phyloP scores from a whole-genome alignment of 2,113 vertebrate genomes.

The Tetrao urogallus region DNA sequence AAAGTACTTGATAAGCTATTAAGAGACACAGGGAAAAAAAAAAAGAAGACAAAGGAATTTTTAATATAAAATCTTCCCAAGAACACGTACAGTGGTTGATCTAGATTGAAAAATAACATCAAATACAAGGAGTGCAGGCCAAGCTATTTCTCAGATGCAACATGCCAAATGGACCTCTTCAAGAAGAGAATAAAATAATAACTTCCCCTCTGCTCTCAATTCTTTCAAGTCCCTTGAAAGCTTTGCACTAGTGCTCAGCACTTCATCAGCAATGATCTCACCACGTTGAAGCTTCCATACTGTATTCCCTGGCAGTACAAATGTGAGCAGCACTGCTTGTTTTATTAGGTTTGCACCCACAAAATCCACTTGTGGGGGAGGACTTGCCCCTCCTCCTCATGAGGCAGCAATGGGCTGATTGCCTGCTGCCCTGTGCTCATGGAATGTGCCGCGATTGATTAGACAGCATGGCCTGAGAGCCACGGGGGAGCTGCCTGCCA shows the following conservation, averaged over 20 bases:
- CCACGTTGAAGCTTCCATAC: conserved; percentile 18
- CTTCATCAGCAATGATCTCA: conserved; percentile 13
- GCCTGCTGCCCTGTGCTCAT: fast-evolving
- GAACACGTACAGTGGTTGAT: neutral
- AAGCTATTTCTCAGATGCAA: neutral
- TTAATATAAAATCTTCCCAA: neutral
- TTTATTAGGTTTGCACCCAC: conserved; percentile 49
- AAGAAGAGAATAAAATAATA: neutral
- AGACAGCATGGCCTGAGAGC: neutral
- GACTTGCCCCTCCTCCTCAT: neutral
- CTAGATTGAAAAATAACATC: neutral
- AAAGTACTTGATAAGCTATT: conserved; percentile 8
- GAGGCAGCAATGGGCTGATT: fast-evolving
- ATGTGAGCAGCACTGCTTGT: neutral
- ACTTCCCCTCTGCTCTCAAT: neutral
- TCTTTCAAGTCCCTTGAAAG: conserved; percentile 46
- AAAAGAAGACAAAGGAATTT: neutral
- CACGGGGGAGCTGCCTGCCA: neutral
- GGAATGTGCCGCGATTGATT: fast-evolving
- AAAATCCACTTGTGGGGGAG: neutral
- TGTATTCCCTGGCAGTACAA: conserved; percentile 3
- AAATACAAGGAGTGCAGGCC: neutral
- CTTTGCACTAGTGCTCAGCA: conserved; percentile 12
- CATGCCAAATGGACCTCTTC: conserved; percentile 25
- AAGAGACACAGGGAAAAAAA: neutral